These are phyloP conservation scores for Celastrina argiolus DNA, from an alignment of 2,888 invertebrate genomes.

Conservation along the genomic window DNA sequence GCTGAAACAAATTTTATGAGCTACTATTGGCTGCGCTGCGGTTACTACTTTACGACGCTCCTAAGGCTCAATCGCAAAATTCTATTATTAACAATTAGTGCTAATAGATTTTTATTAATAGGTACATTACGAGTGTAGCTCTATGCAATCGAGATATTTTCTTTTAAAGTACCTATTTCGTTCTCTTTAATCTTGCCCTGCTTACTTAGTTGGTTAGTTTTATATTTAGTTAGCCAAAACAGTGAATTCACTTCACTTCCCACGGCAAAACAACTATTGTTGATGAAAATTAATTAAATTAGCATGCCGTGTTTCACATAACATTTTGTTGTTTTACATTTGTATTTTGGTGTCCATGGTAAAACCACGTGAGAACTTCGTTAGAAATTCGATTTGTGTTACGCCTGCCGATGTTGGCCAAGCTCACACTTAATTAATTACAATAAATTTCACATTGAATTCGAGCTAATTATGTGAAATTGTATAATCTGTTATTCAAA, in stretches of 20 bases:
- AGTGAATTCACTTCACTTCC: background rate
- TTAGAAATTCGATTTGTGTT: constrained; percentile 14
- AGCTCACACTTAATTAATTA: constrained; percentile 5
- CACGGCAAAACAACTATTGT: constrained; percentile 13
- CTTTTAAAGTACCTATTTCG: too few species aligned
- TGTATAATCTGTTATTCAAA: constrained; percentile 5
- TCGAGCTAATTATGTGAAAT: background rate
- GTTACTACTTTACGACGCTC: constrained; percentile 72
- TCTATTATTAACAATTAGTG: constrained; percentile 64
- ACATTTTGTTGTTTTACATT: constrained; percentile 1
- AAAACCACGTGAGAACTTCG: background rate
- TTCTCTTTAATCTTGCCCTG: too few species aligned
- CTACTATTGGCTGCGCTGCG: constrained; percentile 62
- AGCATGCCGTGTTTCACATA: constrained; percentile 7
- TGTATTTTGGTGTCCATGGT: background rate
- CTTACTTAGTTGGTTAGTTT: background rate
- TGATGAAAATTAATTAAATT: constrained; percentile 10
- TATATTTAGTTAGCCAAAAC: background rate
- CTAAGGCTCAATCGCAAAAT: constrained; percentile 74
- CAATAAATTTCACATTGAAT: constrained; percentile 8
- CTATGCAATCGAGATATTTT: background rate
- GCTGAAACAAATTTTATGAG: constrained; percentile 65
- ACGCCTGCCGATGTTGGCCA: background rate
- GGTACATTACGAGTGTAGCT: background rate
- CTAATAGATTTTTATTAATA: background rate